phyloP scores from a whole-genome alignment of 1,140 invertebrate genomes.

The Muscidifurax raptorellus region DNA sequence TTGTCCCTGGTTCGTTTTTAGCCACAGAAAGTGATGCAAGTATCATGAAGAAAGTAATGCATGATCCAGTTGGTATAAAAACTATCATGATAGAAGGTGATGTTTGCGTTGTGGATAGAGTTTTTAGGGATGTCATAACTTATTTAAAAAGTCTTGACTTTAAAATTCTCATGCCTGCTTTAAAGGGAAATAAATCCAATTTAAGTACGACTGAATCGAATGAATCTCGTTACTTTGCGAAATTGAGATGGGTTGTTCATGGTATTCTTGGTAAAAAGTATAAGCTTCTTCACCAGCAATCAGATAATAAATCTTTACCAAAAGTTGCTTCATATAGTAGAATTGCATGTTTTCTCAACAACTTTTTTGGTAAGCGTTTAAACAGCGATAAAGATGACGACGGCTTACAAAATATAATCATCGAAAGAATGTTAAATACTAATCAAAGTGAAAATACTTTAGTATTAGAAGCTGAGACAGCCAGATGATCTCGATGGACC shows the following conservation, averaged over 20 bases:
- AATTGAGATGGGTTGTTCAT: constrained; percentile 66
- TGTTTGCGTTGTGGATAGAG: constrained; percentile 59
- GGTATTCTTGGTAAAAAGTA: constrained; percentile 60
- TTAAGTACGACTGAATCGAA: constrained; percentile 58
- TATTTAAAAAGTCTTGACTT: constrained; percentile 27
- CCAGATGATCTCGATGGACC: not conserved
- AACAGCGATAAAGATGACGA: constrained; percentile 10
- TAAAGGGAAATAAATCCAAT: too few relatives aligned
- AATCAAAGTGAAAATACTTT: constrained; percentile 11
- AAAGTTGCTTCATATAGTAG: constrained; percentile 9
- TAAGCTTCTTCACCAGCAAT: constrained; percentile 55
- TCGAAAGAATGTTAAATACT: constrained; percentile 2
- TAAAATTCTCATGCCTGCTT: too few relatives aligned
- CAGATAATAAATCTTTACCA: not conserved
- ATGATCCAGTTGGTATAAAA: constrained; percentile 39
- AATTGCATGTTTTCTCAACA: constrained; percentile 25
- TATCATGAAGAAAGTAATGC: constrained; percentile 55
- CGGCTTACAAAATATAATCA: constrained; percentile 11
- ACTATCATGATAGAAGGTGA: constrained; percentile 51
- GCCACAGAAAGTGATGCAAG: constrained; percentile 57
- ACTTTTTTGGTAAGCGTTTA: constrained; percentile 20
- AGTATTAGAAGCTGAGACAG: constrained; percentile 18
- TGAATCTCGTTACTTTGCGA: constrained; percentile 64
- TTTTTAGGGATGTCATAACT: constrained; percentile 59
- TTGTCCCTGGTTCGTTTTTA: constrained; percentile 54